Base-by-base conservation (phyloP, 2,113 vertebrate species). In the Lichenostomus cassidix region DNA sequence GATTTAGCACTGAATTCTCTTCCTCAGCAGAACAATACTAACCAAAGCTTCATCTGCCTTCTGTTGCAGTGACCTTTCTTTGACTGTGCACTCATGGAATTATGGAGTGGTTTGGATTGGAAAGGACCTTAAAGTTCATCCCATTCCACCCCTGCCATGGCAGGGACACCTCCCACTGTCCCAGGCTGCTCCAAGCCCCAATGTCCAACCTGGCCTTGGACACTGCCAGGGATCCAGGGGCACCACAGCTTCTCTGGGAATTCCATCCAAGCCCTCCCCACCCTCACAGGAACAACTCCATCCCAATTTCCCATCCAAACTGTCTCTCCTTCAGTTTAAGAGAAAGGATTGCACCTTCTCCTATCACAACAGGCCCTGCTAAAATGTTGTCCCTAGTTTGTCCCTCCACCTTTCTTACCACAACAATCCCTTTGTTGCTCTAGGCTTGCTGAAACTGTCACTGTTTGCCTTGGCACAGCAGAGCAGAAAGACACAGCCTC, bases 81-180 rank as follows among this genome's bases (percentile, higher is more conserved):
- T 10, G 39, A 39, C 39, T 60, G 1, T 10, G 16, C 37, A 28
- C 4, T 46, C 71, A 53, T 5, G 49, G 52, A 58, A 59, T 35
- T 76, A 2, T 2, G 5, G 56, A n/a, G 9, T 15, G 12, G 4
- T 49, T 64, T 49, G 58, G 25, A 14, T 22, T 10, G 76, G 35
- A 3, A 88, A 7, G 6, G 35, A 64, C 31, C 16, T 50, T 15
- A 4, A 73, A 80, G 0, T 7, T 0, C 7, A 25, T 0, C 47
- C n/a, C 46, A 46, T 46, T 16, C 42, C 42, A 44, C 15, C 23
- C 37, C 22, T 7, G 27, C 50, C 35, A 13, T n/a, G 50, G 41
- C 59, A 74, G 82, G 70, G 60, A 58, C 83, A 29, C 20, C 35
- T 87, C 0, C 7, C 49, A 5, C 35, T 18, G 8, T 12, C 49